Evolutionary conservation across 2,888 invertebrate species (phyloP), one percentile per base, ranked within the genome.

Genomic region (Acrocyrtus sp.): DNA sequence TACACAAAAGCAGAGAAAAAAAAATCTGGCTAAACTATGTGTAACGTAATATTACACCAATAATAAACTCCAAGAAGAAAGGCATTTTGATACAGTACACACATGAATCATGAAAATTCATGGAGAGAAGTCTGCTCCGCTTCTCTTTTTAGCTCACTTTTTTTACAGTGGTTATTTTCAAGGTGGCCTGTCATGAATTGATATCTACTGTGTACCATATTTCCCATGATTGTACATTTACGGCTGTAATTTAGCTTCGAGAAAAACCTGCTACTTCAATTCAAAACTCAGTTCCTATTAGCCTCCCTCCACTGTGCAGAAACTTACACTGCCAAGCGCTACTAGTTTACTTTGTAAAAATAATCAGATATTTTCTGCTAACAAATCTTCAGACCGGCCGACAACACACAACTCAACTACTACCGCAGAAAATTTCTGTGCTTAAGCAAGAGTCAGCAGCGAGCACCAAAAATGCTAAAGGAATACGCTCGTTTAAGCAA

Each of bases 121-220:
- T 34, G 34, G 34, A 34, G 34, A 34, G n/a, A n/a, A n/a, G n/a
- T n/a, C n/a, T n/a, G n/a, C 24, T 21, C 21, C 19, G 24, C 51
- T 24, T 26, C 24, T 51, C 27, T n/a, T n/a, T n/a, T n/a, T n/a
- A n/a, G n/a, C n/a, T n/a, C 12, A 34, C 34, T 34, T 34, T 34
- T n/a, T n/a, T 34, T 34, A 34, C 12, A 12, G 34, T 34, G 34
- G 34, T 29, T 22, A 58, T 58, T 61, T 61, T 61, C 60, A 61
- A 47, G 60, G 60, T 61, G 60, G 60, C 60, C 58, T 45, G 48
- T 48, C 43, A 58, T 58, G 45, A 41, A 58, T 22, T 58, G 58
- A 58, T 58, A 51, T 24, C 19, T 54, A 41, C 21, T n/a, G n/a
- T n/a, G n/a, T 34, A 34, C 34, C 34, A 34, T 34, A 34, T 21